These are phyloP conservation scores for Leptinotarsa texana DNA, from an alignment of 1,140 invertebrate species.

Conservation along the genomic window DNA sequence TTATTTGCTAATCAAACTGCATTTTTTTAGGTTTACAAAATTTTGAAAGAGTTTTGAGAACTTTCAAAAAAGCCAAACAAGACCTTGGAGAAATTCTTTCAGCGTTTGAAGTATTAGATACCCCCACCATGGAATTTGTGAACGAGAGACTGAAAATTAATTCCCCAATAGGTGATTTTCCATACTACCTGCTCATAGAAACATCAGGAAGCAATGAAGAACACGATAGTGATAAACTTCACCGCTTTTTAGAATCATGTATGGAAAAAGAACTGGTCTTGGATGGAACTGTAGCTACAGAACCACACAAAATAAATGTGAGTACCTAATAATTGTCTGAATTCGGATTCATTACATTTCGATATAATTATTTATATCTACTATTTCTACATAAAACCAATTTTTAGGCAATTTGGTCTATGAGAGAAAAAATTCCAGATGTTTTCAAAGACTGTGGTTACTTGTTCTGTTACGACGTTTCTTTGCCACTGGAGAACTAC, in stretches of 20 bases:
- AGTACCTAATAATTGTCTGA: background rate
- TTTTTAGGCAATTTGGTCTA: conserved; percentile 76
- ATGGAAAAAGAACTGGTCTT: conserved; percentile 72
- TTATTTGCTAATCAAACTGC: too few relatives aligned
- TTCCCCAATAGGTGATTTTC: conserved; percentile 66
- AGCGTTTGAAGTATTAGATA: conserved; percentile 91
- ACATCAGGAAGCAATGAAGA: conserved; percentile 79
- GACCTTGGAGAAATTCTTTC: conserved; percentile 88
- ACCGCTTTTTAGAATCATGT: conserved; percentile 73
- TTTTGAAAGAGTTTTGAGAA: conserved; percentile 78
- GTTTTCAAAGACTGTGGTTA: conserved; percentile 80
- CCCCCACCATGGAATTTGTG: conserved; percentile 64
- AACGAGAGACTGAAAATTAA: conserved; percentile 64
- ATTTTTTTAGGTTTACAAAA: conserved; percentile 65
- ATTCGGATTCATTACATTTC: background rate
- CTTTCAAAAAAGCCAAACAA: conserved; percentile 72
- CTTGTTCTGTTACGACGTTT: conserved; percentile 94
- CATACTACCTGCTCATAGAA: conserved; percentile 91
- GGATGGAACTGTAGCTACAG: conserved; percentile 83
- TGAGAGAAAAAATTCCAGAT: conserved; percentile 84
- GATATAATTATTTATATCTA: background rate
- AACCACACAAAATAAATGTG: conserved; percentile 69
- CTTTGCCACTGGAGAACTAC: conserved; percentile 75
- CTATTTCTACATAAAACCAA: background rate
- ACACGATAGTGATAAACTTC: conserved; percentile 88